Evolutionary conservation across 2,797 vertebrate genomes (phyloP).

Genomic region (Xerus rutilus): DNA sequence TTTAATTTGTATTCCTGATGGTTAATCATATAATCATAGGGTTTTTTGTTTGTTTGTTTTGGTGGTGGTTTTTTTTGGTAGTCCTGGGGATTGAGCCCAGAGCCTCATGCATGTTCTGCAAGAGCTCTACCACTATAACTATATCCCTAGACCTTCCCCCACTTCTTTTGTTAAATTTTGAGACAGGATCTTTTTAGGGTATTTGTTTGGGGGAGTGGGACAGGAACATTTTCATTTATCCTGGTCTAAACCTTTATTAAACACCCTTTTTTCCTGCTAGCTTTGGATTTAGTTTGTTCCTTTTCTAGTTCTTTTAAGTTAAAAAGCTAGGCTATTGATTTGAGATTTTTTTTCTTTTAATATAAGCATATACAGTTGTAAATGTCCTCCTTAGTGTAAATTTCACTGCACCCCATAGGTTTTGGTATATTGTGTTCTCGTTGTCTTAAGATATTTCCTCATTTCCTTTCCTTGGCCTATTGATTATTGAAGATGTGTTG

Average conservation of each 20-base stretch:
- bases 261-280: background rate
- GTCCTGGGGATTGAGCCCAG: background rate
- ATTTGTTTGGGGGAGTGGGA: background rate
- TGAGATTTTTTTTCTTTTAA: no score
- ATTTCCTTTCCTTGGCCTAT: no score
- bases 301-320: no score
- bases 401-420: background rate
- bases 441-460: background rate
- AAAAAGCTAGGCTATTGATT: no score
- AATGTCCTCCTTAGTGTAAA: background rate
- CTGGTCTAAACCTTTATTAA: background rate
- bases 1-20: background rate
- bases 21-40: background rate
- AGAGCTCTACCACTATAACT: background rate
- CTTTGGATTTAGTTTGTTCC: background rate
- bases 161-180: background rate
- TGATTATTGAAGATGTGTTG: no score
- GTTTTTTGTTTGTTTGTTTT: no score
- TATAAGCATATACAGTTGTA: no score
- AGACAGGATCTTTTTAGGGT: background rate
- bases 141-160: no score
- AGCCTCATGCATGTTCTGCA: no score
- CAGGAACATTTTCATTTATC: background rate
- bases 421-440: slow-evolving; percentile 50
- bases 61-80: no score